A percentile compares a stretch with the other conserved stretches of the same genome.
phyloP scores from a whole-genome alignment of 2,797 vertebrate species.

The Sitta carolinensis region DNA sequence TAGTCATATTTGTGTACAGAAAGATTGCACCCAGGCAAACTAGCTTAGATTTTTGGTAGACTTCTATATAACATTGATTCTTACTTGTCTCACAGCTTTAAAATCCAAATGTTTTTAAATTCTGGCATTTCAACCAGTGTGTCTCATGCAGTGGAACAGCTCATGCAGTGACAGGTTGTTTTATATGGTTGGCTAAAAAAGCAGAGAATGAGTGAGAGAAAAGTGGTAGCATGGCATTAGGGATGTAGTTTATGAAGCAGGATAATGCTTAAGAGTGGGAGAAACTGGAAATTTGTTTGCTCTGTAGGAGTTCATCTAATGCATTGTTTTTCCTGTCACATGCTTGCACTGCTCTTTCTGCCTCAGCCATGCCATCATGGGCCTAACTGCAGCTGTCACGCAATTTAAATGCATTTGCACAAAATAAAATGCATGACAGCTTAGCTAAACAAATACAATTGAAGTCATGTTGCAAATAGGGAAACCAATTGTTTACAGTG shows the following conservation, averaged over 20 bases:
- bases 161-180: background rate
- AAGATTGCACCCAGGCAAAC: background rate
- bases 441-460: background rate
- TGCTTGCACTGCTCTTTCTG: background rate
- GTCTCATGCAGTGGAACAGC: background rate
- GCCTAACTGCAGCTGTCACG: background rate
- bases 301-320: background rate
- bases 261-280: background rate
- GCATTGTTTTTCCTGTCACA: background rate
- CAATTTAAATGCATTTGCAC: background rate
- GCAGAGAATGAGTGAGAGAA: background rate
- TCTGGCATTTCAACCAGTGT: background rate
- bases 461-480: background rate
- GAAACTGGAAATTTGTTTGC: background rate
- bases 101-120: background rate
- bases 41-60: background rate
- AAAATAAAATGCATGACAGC: background rate
- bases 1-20: background rate
- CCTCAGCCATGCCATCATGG: background rate
- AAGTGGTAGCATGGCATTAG: background rate
- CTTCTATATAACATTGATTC: background rate
- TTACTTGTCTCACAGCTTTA: background rate
- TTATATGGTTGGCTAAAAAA: background rate
- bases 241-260: background rate
- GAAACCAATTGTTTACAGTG: background rate